Evolutionary conservation across 1,140 invertebrate genomes (phyloP).

Genomic region (Zaprionus gabonicus): DNA sequence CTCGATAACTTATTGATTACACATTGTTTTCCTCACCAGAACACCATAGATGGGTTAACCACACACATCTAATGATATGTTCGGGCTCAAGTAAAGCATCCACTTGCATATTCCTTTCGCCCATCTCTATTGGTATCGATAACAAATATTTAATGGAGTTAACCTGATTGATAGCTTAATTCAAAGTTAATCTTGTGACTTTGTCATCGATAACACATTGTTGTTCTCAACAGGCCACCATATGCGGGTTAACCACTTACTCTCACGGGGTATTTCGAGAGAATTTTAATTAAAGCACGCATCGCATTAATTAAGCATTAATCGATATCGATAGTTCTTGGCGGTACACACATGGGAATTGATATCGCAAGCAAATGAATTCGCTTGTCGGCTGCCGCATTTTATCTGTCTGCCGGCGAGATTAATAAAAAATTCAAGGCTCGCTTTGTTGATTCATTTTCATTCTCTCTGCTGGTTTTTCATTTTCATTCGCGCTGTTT

Average conservation of each 20-base stretch:
- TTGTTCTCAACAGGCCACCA: not conserved
- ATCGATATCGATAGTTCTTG: not conserved
- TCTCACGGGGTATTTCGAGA: not conserved
- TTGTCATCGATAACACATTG: not conserved
- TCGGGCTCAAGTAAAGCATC: no score
- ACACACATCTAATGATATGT: no score
- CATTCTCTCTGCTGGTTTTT: constrained; percentile 1
- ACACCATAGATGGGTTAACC: no score
- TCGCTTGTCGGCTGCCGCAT: constrained; percentile 1
- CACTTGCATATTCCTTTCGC: no score
- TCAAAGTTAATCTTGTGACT: no score
- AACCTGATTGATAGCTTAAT: no score
- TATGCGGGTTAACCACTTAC: not conserved
- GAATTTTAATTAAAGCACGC: not conserved
- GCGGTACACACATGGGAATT: not conserved
- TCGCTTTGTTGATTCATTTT: constrained; percentile 19
- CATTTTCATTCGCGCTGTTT: not conserved
- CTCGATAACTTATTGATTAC: no score
- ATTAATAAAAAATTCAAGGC: constrained; percentile 60
- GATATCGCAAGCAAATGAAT: constrained; percentile 27
- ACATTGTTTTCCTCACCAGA: no score
- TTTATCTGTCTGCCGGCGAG: not conserved
- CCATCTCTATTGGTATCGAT: not conserved
- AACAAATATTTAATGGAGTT: no score
- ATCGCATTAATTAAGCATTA: not conserved